phyloP scores from a whole-genome alignment of 2,113 vertebrate species.

The Proteles cristata region DNA sequence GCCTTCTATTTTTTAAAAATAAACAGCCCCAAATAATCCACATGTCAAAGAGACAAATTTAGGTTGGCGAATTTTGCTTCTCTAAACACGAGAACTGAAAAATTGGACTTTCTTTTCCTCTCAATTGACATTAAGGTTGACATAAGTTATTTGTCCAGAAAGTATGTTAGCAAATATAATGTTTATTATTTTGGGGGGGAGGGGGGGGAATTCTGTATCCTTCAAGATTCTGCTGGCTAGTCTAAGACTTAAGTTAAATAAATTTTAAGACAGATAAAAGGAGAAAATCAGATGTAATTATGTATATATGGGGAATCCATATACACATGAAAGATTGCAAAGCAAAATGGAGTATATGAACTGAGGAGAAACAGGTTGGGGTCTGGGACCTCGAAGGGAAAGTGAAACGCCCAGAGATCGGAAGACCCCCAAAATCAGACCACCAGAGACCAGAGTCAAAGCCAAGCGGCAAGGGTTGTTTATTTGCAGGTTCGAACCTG shows the following conservation, averaged over 20 bases:
- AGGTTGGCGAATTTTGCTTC: neutral
- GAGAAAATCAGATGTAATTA: neutral
- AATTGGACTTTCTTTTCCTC: neutral
- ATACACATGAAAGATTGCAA: neutral
- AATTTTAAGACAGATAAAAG: neutral
- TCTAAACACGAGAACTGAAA: neutral
- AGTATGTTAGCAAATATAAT: neutral
- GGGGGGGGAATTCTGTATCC: neutral
- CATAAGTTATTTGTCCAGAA: neutral
- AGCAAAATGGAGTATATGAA: neutral
- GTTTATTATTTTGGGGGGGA: neutral
- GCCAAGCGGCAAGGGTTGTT: too few relatives aligned
- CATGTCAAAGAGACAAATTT: neutral
- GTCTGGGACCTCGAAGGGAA: neutral
- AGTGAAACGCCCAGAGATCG: too few relatives aligned
- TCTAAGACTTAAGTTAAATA: neutral
- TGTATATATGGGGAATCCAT: neutral
- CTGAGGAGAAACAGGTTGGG: neutral
- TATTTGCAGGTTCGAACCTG: too few relatives aligned
- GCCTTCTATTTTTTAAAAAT: neutral
- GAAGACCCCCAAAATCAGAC: too few relatives aligned
- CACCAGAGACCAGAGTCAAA: too few relatives aligned
- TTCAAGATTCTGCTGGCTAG: neutral
- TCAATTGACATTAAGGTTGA: neutral
- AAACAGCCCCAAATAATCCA: neutral